phyloP scores from a whole-genome alignment of 2,888 invertebrate genomes.

The Dyspetes luteomarginatus region DNA sequence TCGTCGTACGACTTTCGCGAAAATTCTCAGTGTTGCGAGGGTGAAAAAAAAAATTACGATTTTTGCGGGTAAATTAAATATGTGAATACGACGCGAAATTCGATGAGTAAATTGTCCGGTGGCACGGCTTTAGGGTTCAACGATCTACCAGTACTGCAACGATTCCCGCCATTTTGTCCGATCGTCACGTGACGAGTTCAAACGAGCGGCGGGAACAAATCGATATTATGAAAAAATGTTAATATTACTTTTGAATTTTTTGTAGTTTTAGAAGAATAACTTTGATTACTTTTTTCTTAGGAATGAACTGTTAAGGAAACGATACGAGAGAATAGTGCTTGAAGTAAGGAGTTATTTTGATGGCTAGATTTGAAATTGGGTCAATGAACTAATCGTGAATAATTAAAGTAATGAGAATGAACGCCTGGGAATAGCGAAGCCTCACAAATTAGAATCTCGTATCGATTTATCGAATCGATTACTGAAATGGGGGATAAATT shows the following conservation, averaged over 20 bases:
- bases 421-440: constrained; percentile 9
- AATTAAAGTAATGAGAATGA: constrained; percentile 15
- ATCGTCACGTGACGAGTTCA: constrained; percentile 66
- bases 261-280: background rate
- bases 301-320: background rate
- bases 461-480: constrained; percentile 39
- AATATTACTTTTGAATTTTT: background rate
- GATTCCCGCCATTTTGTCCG: constrained; percentile 74
- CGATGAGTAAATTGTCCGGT: background rate
- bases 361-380: too few species aligned
- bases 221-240: background rate
- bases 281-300: background rate
- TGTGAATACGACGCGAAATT: background rate
- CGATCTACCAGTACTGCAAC: constrained; percentile 76
- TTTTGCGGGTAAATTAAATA: background rate
- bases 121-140: constrained; percentile 74
- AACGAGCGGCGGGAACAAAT: constrained; percentile 54
- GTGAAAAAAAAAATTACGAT: constrained; percentile 23
- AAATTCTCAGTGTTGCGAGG: background rate
- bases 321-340: background rate
- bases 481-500: too few species aligned
- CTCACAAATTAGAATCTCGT: constrained; percentile 21
- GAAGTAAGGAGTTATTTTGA: too few species aligned
- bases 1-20: background rate
- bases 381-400: constrained; percentile 14